Conservation (phyloP, 1,140 invertebrate species). For the Choristoneura fumiferana region DNA sequence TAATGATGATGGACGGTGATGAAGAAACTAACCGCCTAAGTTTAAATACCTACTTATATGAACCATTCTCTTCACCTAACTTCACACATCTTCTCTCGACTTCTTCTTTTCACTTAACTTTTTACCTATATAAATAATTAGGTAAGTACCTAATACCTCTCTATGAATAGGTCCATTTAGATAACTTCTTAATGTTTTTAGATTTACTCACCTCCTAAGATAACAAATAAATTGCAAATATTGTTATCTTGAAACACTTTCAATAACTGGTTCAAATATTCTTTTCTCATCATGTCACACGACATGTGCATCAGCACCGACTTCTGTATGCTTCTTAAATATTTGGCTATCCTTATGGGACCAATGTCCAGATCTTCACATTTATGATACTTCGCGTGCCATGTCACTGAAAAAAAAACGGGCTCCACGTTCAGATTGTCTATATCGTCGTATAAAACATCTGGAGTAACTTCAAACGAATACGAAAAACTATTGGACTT, state of each 20-base stretch:
- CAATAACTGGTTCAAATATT: slow-evolving; percentile 47
- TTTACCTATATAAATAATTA: too few species aligned
- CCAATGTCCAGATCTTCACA: slow-evolving; percentile 49
- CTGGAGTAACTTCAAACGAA: slow-evolving; percentile 67
- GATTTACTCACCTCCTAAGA: slow-evolving; percentile 60
- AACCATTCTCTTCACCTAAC: too few species aligned
- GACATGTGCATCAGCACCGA: slow-evolving; percentile 59
- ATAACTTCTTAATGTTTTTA: too few species aligned
- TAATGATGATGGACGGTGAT: too few species aligned
- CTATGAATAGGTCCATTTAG: too few species aligned
- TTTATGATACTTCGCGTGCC: slow-evolving; percentile 56
- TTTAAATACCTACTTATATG: too few species aligned
- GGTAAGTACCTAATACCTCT: too few species aligned
- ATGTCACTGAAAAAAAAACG: slow-evolving; percentile 60
- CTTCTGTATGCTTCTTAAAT: slow-evolving; percentile 42
- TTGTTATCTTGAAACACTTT: slow-evolving; percentile 37
- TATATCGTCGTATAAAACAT: slow-evolving; percentile 40
- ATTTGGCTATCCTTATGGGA: slow-evolving; percentile 46
- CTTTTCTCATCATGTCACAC: slow-evolving; percentile 52
- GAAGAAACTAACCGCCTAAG: too few species aligned
- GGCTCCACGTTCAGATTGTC: slow-evolving; percentile 44
- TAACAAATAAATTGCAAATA: slow-evolving; percentile 61
- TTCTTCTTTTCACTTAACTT: too few species aligned
- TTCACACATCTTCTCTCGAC: too few species aligned
- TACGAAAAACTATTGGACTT: slow-evolving; percentile 40